phyloP scores from a whole-genome alignment of 2,113 vertebrate species.

The Oncorhynchus mykiss region DNA sequence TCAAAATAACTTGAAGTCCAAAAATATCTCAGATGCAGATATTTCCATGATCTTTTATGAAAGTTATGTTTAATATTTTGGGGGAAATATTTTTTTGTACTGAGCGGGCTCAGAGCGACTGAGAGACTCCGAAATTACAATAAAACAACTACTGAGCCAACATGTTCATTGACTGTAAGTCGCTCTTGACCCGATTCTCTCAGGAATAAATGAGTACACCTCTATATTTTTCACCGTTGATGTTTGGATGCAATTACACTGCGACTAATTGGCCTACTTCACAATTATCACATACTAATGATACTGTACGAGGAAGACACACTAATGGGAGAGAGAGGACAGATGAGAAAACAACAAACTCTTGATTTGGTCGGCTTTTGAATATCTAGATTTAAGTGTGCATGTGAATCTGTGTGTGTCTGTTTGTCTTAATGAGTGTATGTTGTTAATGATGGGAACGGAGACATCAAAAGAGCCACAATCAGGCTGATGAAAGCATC shows the following conservation, averaged over 20 bases:
- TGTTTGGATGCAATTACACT: neutral
- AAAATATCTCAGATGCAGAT: too few relatives aligned
- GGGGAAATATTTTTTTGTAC: too few relatives aligned
- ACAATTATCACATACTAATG: neutral
- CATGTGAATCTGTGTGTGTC: constrained; percentile 21
- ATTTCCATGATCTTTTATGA: too few relatives aligned
- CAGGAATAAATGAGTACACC: neutral
- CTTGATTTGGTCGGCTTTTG: neutral
- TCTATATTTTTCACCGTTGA: neutral
- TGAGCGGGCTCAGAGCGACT: too few relatives aligned
- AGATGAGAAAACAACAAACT: neutral
- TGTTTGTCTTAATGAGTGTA: constrained; percentile 36
- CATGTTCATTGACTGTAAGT: too few relatives aligned
- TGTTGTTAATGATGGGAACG: constrained; percentile 14
- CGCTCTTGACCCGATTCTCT: neutral
- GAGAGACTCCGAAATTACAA: too few relatives aligned
- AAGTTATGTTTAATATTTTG: too few relatives aligned
- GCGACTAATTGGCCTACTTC: neutral
- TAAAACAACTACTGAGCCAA: too few relatives aligned
- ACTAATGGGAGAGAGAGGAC: neutral
- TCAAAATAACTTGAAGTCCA: too few relatives aligned
- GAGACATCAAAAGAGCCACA: constrained; percentile 42
- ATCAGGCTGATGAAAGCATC: constrained; percentile 13
- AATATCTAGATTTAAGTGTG: neutral
- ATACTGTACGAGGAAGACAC: neutral